Evolutionary conservation across 1,140 invertebrate species (phyloP), one percentile per base, ranked within the genome.

Genomic region (Leptopilina clavipes): DNA sequence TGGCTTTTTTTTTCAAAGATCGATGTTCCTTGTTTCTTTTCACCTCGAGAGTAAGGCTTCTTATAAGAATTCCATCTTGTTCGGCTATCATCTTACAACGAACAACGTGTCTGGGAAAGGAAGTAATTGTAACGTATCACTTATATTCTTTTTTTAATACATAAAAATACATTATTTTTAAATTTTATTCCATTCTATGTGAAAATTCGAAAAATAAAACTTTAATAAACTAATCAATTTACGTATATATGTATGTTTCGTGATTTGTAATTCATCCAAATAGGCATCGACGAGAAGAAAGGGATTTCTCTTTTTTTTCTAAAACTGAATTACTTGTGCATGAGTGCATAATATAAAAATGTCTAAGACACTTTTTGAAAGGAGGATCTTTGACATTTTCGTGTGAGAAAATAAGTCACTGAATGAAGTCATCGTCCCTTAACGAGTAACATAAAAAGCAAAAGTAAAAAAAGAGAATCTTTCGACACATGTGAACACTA

Each of bases 61-160:
- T 85, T 86, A 86, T 87, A 85, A 85, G 85, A 89, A 89, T 89
- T 89, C 86, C 81, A 79, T 80, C 78, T 76, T 77, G 76, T 71
- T 75, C 59, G 76, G 78, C 82, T 85, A 89, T 89, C 89, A 74
- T 75, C 78, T 90, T 90, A 88, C 89, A 81, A 81, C 76, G 74
- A 76, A 45, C 74, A 71, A 80, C 71, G 70, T 52, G 48, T 74
- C 59, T 65, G 59, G 59, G 59, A 65, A 65, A 65, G 59, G 59
- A 31, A 65, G 59, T 65, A 65, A 65, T 65, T 31, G 59, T 14
- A 59, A 19, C 19, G 22, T 25, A 59, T 25, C 56, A 25, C 18
- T 11, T n/a, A 65, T 25, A n/a, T 65, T 65, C 25, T 31, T 65
- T 65, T 12, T 11, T 37, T n/a, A n/a, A n/a, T n/a, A n/a, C n/a